Percentiles rank a stretch among this genome's conserved stretches.
These are phyloP conservation scores for Philypnodon macrostomus DNA, from an alignment of 2,797 vertebrate genomes.

Conservation along the genomic window DNA sequence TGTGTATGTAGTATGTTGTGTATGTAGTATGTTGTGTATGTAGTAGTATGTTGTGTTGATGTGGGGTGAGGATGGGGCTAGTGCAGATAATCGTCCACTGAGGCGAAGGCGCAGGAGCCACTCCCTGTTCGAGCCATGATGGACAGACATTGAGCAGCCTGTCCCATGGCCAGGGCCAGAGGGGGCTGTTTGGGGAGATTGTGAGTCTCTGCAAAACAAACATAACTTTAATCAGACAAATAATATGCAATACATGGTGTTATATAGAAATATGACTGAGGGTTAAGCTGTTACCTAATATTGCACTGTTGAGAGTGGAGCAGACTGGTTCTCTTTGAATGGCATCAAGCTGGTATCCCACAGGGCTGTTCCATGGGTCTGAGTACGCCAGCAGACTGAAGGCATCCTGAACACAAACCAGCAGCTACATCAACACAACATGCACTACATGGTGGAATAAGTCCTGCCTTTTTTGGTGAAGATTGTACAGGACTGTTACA, in stretches of 20 bases:
- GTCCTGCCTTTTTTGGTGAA: too few species aligned
- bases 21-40: slow-evolving; percentile 14
- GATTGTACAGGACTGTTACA: too few species aligned
- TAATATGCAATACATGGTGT: too few species aligned
- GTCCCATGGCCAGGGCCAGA: slow-evolving; percentile 92
- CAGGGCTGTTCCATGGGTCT: slow-evolving; percentile 96
- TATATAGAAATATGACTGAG: background rate
- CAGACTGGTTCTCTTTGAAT: slow-evolving; percentile 98
- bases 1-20: slow-evolving; percentile 11
- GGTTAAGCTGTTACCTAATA: slow-evolving; percentile 81
- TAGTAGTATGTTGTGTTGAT: slow-evolving; percentile 16
- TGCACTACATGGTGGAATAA: too few species aligned
- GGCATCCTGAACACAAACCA: slow-evolving; percentile 80
- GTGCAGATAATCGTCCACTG: slow-evolving; percentile 97
- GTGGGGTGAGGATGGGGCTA: slow-evolving; percentile 69
- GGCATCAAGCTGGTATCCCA: slow-evolving; percentile 95
- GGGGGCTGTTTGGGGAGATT: slow-evolving; percentile 99
- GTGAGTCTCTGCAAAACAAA: slow-evolving; percentile 87
- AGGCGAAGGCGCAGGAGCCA: slow-evolving; percentile 95
- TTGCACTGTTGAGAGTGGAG: slow-evolving; percentile 99
- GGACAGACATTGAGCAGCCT: slow-evolving; percentile 94
- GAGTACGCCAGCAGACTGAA: slow-evolving; percentile 98
- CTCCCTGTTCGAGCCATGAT: slow-evolving; percentile 96
- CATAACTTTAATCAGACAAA: background rate
- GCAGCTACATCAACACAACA: background rate